A percentile compares a stretch with the other conserved stretches of the same genome.
Evolutionary conservation across 2,113 vertebrate genomes (phyloP).

Genomic region (Acanthisitta chloris): DNA sequence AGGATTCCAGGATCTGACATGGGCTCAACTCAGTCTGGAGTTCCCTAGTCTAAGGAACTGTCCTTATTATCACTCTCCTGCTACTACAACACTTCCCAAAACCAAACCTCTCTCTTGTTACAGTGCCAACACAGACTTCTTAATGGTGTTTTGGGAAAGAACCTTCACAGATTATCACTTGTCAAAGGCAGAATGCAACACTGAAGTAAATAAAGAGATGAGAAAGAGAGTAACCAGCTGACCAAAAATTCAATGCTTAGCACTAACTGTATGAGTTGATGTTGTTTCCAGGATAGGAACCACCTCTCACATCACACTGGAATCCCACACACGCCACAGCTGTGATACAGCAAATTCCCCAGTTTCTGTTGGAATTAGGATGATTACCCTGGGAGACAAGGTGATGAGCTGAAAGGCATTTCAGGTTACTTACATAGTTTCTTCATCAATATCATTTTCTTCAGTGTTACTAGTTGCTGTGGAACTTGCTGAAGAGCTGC

Average conservation of each 20-base stretch:
- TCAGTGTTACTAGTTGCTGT: constrained; percentile 98
- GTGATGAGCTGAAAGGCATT: not conserved
- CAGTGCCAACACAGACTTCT: not conserved
- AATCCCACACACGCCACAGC: not conserved
- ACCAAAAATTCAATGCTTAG: not conserved
- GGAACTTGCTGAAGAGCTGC: constrained; percentile 96
- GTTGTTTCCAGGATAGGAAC: not conserved
- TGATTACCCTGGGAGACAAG: not conserved
- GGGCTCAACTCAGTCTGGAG: not conserved
- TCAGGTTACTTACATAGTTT: constrained; percentile 88
- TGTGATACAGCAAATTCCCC: not conserved
- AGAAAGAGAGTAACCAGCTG: not conserved
- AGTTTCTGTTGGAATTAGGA: not conserved
- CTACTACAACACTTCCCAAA: not conserved
- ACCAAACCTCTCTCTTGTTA: not conserved
- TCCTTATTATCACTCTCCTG: not conserved
- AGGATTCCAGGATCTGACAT: not conserved
- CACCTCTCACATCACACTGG: not conserved
- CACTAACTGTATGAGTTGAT: not conserved
- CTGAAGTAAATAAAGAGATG: not conserved
- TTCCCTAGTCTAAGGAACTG: not conserved
- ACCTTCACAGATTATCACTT: constrained; percentile 18
- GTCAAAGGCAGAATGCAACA: not conserved
- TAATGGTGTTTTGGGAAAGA: not conserved
- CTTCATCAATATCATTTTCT: constrained; percentile 98